Percentiles rank a stretch among this genome's conserved stretches.
Conservation (phyloP, 2,888 invertebrate species). For the Amphipyra tragopoginis region DNA sequence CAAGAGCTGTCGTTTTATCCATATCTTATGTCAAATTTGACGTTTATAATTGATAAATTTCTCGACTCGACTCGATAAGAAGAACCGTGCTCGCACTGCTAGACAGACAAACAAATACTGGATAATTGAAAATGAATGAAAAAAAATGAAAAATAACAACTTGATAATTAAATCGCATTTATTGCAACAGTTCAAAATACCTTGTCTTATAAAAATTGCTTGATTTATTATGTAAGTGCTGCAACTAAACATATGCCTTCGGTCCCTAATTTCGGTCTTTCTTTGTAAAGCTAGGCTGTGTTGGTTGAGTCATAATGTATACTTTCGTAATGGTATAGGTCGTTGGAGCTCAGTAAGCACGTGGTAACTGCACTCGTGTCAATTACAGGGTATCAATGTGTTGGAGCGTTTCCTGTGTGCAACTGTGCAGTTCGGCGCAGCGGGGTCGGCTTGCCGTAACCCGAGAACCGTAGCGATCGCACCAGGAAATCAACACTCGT, state of each 20-base stretch:
- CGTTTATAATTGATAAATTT: too few species aligned
- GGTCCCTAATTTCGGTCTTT: conserved; percentile 51
- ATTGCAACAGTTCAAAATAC: conserved; percentile 23
- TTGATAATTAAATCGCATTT: too few species aligned
- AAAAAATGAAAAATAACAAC: too few species aligned
- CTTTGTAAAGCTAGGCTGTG: conserved; percentile 37
- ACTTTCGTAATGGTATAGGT: conserved; percentile 53
- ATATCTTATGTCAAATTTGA: too few species aligned
- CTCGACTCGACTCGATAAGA: too few species aligned
- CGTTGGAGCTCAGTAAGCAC: conserved; percentile 57
- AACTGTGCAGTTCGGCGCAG: conserved; percentile 48
- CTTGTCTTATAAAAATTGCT: conserved; percentile 35
- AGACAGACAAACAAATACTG: neutral
- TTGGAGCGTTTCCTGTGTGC: conserved; percentile 68
- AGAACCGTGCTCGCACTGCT: too few species aligned
- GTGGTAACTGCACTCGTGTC: conserved; percentile 65
- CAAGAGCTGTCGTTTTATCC: too few species aligned
- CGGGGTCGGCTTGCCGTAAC: conserved; percentile 67
- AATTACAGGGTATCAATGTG: conserved; percentile 67
- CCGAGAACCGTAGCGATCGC: conserved; percentile 64
- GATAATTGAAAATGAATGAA: too few species aligned
- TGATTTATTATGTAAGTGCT: conserved; percentile 33
- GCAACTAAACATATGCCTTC: conserved; percentile 27
- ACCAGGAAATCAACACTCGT: conserved; percentile 68
- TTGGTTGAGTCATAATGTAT: conserved; percentile 54